Conservation (phyloP, 1,140 invertebrate genomes). For the Platyscapa corneri region DNA sequence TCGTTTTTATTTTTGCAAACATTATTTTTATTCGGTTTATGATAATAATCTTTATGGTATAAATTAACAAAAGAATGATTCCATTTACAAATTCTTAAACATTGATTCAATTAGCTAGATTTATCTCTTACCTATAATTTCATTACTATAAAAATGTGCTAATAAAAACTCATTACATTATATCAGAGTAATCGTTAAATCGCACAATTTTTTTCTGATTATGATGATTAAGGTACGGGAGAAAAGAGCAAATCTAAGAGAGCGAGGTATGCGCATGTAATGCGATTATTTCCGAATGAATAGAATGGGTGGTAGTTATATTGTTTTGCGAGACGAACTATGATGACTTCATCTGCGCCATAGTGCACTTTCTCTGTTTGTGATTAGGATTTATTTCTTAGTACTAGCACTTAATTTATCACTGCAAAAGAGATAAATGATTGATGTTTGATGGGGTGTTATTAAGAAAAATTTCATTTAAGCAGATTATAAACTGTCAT, state of each 20-base stretch:
- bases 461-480: too few species aligned
- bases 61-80: too few species aligned
- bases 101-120: too few species aligned
- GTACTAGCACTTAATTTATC: conserved; percentile 48
- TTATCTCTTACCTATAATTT: too few species aligned
- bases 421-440: conserved; percentile 52
- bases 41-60: too few species aligned
- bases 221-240: conserved; percentile 14
- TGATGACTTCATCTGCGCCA: conserved; percentile 69
- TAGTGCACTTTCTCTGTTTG: background rate
- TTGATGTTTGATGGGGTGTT: conserved; percentile 44
- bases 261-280: conserved; percentile 58
- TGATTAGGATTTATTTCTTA: background rate
- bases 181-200: conserved; percentile 53
- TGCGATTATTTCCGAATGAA: conserved; percentile 74
- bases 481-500: too few species aligned
- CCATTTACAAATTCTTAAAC: too few species aligned
- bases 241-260: conserved; percentile 9
- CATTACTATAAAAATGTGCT: too few species aligned
- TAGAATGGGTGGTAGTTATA: conserved; percentile 54
- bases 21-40: too few species aligned
- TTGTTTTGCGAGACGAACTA: conserved; percentile 57
- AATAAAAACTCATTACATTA: conserved; percentile 72
- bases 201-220: background rate
- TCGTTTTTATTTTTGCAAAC: too few species aligned